A percentile compares a stretch with the other conserved stretches of the same genome.
Evolutionary conservation across 2,797 vertebrate genomes (phyloP).

Genomic region (Diplodus puntazzo): DNA sequence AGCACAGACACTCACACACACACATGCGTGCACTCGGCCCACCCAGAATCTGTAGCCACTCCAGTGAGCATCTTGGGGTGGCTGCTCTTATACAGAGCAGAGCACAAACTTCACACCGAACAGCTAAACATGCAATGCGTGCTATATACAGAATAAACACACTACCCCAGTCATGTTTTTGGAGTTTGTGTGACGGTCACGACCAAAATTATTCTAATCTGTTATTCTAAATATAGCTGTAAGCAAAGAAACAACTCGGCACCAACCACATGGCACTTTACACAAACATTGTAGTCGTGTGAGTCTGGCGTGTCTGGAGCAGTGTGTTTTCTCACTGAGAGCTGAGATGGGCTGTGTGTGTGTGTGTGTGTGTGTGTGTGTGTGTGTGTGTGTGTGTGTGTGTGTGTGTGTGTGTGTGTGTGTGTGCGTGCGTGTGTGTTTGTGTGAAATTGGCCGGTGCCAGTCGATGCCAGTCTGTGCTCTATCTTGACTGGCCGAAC

Average conservation of each 20-base stretch:
- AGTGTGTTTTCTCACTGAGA: slow-evolving; percentile 25
- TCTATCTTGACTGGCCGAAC: slow-evolving; percentile 57
- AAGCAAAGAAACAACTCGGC: slow-evolving; percentile 29
- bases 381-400: not conserved
- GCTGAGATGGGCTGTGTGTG: slow-evolving; percentile 30
- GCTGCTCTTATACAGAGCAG: slow-evolving; percentile 47
- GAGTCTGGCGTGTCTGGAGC: slow-evolving; percentile 29
- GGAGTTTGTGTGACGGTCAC: slow-evolving; percentile 17
- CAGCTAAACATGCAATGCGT: slow-evolving; percentile 11
- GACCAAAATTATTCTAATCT: slow-evolving; percentile 19
- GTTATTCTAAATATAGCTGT: slow-evolving; percentile 37
- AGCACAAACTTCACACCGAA: slow-evolving; percentile 27
- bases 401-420: not conserved
- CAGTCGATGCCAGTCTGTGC: slow-evolving; percentile 63
- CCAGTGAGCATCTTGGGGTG: slow-evolving; percentile 55
- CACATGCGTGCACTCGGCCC: slow-evolving; percentile 20
- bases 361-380: not conserved
- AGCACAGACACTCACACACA: slow-evolving; percentile 46
- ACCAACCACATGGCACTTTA: slow-evolving; percentile 23
- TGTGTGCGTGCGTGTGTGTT: slow-evolving; percentile 1
- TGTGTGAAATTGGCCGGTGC: slow-evolving; percentile 40
- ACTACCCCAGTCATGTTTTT: not conserved
- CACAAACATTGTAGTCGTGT: slow-evolving; percentile 10
- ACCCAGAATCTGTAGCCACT: slow-evolving; percentile 64
- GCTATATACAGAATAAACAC: not conserved